Evolutionary conservation across 1,140 invertebrate genomes (phyloP), one percentile per base, ranked within the genome.

Genomic region (Drosophila watanabei): DNA sequence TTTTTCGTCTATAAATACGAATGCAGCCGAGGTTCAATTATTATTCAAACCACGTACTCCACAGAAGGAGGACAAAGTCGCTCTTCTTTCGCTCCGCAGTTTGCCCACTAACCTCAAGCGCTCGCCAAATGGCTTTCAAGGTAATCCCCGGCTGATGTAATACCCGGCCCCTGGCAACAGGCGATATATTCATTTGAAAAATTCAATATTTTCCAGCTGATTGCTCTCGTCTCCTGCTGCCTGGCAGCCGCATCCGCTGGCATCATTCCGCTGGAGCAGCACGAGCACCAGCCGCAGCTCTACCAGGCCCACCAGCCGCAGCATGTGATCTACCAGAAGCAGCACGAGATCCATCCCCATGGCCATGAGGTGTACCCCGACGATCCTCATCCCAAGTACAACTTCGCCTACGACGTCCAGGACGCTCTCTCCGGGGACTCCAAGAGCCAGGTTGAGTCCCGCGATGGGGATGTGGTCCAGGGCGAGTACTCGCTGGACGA

Each of bases 401-500:
- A 91, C 69, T 94, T 93, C 75, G 93, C 91, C 43, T 94, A 94
- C 64, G 92, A 93, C 59, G 93, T 95, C 18, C 92, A 94, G 80
- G 95, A 95, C 83, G 92, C 94, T 13, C 81, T 93, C 59, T 95
- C 94, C 57, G 94, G 95, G 2, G 95, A 95, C 78, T 93, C 94
- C 71, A 95, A 95, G 93, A 94, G 93, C 61, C 94, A 95, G 75
- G 92, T 94, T 66, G 95, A 95, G 93, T 94, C 92, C 54, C 93
- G 95, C 32, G 93, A 94, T n/a, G 95, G 95, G 16, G 95, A 95
- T 85, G 93, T 94, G 13, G 95, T 95, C 41, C 93, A 93, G 73
- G 93, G 84, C 35, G 82, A 87, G 85, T 86, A 91, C 82, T 83
- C 93, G 11, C 51, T 92, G 69, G 78, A 92, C 24, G 94, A 94